Base-by-base conservation (phyloP, 2,888 invertebrate genomes). In the Byasa hedistus region DNA sequence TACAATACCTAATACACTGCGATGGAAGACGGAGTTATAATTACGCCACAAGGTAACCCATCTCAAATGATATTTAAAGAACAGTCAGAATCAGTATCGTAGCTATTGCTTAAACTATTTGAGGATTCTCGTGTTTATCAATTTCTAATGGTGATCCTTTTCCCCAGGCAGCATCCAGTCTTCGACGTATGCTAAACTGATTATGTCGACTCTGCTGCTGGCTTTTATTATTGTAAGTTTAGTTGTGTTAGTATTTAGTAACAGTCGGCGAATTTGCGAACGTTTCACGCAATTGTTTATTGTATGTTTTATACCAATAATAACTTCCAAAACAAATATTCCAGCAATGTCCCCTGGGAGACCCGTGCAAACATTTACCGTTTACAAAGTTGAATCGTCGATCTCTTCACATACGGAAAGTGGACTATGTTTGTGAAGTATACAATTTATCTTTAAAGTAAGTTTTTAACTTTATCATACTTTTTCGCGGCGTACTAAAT, bases 261-360 rank as follows among this genome's bases (percentile, higher is more conserved):
- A 8, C 10, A n/a, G n/a, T n/a, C n/a, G n/a, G n/a, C n/a, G n/a
- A n/a, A n/a, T n/a, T n/a, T n/a, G n/a, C n/a, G n/a, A n/a, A n/a
- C n/a, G n/a, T n/a, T n/a, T n/a, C n/a, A n/a, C n/a, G n/a, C 15
- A 39, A 12, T 12, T 39, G 0, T 39, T 15, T 39, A 2, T 39
- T 8, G 8, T 10, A 39, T 17, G 3, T 1, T 0, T 39, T 15
- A 17, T 39, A 39, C 15, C 15, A 17, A 39, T 32, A 32, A 32
- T 39, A 39, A 15, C 15, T 51, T 51, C 3, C 10, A 21, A 51
- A 21, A 51, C 10, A 21, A 51, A 36, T 36, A 10, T 76, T 80
- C 21, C 75, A 85, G 85, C 83, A 76, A 68, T 12, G 81, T 32
- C 86, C 85, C 0, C 64, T 85, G 4, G 84, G 84, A 3, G 82